Percentiles rank a stretch among this genome's conserved stretches.
These are phyloP conservation scores for Actias luna DNA, from an alignment of 2,888 invertebrate genomes.

Conservation along the genomic window DNA sequence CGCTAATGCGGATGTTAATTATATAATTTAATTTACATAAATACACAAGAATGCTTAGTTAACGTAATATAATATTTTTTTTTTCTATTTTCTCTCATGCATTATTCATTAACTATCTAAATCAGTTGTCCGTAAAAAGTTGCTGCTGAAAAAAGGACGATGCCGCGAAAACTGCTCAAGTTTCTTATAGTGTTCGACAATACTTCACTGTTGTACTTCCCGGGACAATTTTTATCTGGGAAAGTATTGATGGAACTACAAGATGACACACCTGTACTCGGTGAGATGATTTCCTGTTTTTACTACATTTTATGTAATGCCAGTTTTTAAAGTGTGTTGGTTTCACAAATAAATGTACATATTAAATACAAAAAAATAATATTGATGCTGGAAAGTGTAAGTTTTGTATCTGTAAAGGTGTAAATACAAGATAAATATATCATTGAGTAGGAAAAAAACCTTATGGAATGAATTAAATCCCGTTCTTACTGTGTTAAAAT, in stretches of 20 bases:
- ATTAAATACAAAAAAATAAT: not conserved
- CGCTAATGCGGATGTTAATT: constrained; percentile 26
- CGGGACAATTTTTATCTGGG: constrained; percentile 95
- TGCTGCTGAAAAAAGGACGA: constrained; percentile 50
- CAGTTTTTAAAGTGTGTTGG: too few relatives aligned
- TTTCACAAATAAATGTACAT: not conserved
- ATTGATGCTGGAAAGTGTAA: too few relatives aligned
- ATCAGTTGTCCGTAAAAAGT: not conserved
- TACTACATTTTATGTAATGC: too few relatives aligned
- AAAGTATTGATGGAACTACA: constrained; percentile 95
- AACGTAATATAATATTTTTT: constrained; percentile 18
- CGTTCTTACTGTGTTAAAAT: too few relatives aligned
- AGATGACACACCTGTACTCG: constrained; percentile 94
- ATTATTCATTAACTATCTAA: not conserved
- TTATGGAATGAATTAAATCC: too few relatives aligned
- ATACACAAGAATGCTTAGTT: constrained; percentile 26
- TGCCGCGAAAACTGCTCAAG: constrained; percentile 94
- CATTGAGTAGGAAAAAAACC: too few relatives aligned
- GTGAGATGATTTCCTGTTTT: constrained; percentile 80
- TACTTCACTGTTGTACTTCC: constrained; percentile 95
- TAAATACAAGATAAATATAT: too few relatives aligned
- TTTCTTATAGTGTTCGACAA: constrained; percentile 97
- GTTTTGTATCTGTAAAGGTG: too few relatives aligned
- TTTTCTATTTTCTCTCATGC: constrained; percentile 2
- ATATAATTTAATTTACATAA: constrained; percentile 33